Percentiles rank a stretch among this genome's conserved stretches.
Conservation (phyloP, 2,113 vertebrate genomes). For the Melanerpes formicivorus region DNA sequence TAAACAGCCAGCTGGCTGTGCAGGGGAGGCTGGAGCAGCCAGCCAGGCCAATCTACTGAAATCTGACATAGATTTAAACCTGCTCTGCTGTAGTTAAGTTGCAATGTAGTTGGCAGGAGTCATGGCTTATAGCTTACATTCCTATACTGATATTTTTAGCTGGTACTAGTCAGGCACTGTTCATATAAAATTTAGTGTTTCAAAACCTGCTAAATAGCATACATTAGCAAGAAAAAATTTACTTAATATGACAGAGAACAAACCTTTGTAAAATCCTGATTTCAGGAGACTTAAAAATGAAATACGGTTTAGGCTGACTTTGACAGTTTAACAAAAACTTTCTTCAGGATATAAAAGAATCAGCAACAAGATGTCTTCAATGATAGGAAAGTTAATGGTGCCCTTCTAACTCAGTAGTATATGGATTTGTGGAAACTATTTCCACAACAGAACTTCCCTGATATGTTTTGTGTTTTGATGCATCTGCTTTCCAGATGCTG, state of each 20-base stretch:
- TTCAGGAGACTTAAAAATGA: neutral
- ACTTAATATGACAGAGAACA: neutral
- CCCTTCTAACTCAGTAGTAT: neutral
- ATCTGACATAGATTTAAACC: neutral
- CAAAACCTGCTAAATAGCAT: neutral
- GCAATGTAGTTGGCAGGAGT: neutral
- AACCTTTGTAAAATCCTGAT: neutral
- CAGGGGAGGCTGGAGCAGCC: neutral
- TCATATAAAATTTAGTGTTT: neutral
- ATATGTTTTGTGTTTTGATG: neutral
- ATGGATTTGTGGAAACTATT: neutral
- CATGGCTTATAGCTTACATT: neutral
- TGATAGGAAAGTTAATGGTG: neutral
- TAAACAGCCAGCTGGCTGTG: neutral
- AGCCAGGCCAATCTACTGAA: neutral
- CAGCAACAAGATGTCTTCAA: neutral
- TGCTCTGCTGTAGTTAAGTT: neutral
- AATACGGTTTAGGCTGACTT: neutral
- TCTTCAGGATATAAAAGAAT: neutral
- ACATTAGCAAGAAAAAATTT: neutral
- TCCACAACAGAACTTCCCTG: neutral
- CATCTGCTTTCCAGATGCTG: neutral
- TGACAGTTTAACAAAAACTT: neutral
- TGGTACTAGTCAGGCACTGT: neutral
- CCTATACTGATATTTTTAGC: neutral